Base-by-base conservation (phyloP, 2,888 invertebrate species). In the Drosophila mimica region DNA sequence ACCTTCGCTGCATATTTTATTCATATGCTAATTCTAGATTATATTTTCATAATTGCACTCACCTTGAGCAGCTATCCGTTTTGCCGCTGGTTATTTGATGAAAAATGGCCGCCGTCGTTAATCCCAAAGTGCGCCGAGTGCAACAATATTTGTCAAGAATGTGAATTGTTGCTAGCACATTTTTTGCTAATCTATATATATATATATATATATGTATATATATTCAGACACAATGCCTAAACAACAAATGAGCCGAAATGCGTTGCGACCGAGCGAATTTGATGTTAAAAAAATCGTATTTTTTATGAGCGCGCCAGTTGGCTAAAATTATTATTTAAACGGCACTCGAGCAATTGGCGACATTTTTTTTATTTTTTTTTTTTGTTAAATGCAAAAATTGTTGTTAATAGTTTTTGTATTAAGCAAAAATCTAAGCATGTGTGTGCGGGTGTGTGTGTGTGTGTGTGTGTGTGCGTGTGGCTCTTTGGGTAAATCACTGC, bases 21-120 rank as follows among this genome's bases (percentile, higher is more conserved):
- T 30, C 13, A 46, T 68, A 77, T 76, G 76, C 64, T 78, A 68
- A 68, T 77, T 8, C 33, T 11, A 7, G 8, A 43, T 8, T 40
- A 6, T 25, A 13, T 31, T 30, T 31, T 38, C n/a, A 36, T 20
- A 38, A 11, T 20, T 30, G 52, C 60, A 48, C 73, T 87, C 71
- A 91, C 92, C 85, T 87, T 78, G 71, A 83, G 89, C 79, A 88
- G 91, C 81, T 89, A 91, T 89, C 92, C 92, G 92, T 91, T 91
- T 83, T 90, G 90, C 90, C 92, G 91, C 83, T 82, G 91, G 85
- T 77, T 79, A 31, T 74, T 74, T 71, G 49, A 30, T 79, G 63
- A 63, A 76, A 77, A 89, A 81, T 81, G 84, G 83, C 88, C 73
- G 81, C 72, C 86, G 81, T 82, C 60, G 74, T 73, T 79, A 79